Percentiles rank a stretch among this genome's conserved stretches.
Conservation (phyloP, 2,888 invertebrate genomes). For the Apeira syringaria region DNA sequence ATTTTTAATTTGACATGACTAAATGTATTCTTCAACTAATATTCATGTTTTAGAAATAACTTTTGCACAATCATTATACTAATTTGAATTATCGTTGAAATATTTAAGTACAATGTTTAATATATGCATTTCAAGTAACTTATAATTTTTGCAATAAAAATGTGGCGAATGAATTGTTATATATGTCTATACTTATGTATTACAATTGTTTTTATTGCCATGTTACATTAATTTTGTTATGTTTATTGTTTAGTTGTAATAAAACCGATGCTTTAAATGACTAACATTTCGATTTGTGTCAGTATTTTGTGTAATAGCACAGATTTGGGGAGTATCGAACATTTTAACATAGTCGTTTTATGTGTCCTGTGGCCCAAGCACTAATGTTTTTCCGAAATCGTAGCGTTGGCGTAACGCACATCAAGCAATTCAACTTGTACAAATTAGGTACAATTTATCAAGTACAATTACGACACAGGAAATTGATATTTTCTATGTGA, state of each 20-base stretch:
- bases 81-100: conserved; percentile 25
- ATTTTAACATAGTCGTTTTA: not conserved
- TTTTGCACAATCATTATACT: conserved; percentile 26
- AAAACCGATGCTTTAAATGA: conserved; percentile 70
- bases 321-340: conserved; percentile 4
- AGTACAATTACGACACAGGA: no score
- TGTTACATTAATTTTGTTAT: conserved; percentile 63
- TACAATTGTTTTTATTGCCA: conserved; percentile 54
- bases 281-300: conserved; percentile 70
- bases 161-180: conserved; percentile 29
- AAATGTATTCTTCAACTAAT: not conserved
- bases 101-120: conserved; percentile 32
- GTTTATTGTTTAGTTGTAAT: conserved; percentile 65
- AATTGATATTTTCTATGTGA: no score
- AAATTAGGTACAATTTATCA: no score
- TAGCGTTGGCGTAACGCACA: no score
- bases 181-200: conserved; percentile 36
- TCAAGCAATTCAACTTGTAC: no score
- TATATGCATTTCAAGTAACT: conserved; percentile 33
- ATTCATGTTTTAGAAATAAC: conserved; percentile 19
- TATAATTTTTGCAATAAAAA: conserved; percentile 20
- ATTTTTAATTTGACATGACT: conserved; percentile 1
- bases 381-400: no score
- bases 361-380: no score
- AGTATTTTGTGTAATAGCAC: conserved; percentile 58